Conservation (phyloP, 2,888 invertebrate genomes). For the Yponomeuta sedellus region DNA sequence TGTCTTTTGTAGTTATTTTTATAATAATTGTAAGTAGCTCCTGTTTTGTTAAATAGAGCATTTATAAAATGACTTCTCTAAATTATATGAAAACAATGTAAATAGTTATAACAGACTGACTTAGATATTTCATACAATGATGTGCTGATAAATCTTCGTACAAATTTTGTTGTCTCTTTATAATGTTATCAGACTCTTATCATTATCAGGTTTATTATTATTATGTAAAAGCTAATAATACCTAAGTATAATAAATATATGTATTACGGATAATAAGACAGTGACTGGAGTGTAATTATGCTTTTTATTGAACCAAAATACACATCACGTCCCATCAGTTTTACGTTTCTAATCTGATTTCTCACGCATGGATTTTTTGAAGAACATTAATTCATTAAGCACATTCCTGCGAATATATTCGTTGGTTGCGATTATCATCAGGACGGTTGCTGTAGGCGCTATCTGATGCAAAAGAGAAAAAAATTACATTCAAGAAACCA, state of each 20-base stretch:
- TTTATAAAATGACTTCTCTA: not conserved
- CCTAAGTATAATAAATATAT: conserved; percentile 19
- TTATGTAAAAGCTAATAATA: conserved; percentile 15
- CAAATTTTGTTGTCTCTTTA: conserved; percentile 54
- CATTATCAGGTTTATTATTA: conserved; percentile 46
- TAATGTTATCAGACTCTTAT: conserved; percentile 43
- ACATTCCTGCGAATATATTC: conserved; percentile 28
- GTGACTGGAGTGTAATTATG: conserved; percentile 9
- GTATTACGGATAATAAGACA: conserved; percentile 15
- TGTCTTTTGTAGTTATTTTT: not conserved
- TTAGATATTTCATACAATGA: conserved; percentile 16
- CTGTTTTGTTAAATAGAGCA: not conserved
- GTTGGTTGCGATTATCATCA: conserved; percentile 38
- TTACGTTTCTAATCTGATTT: conserved; percentile 4
- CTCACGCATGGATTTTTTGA: conserved; percentile 9
- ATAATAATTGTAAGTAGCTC: not conserved
- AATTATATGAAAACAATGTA: not conserved
- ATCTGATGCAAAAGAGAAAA: conserved; percentile 31
- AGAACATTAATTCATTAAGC: not conserved
- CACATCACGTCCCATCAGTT: not conserved
- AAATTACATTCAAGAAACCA: not conserved
- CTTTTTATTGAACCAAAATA: conserved; percentile 2
- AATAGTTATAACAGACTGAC: conserved; percentile 15
- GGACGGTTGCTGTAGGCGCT: conserved; percentile 37
- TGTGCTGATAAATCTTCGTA: conserved; percentile 40